phyloP scores from a whole-genome alignment of 1,140 invertebrate genomes.

The Zaprionus vittiger region DNA sequence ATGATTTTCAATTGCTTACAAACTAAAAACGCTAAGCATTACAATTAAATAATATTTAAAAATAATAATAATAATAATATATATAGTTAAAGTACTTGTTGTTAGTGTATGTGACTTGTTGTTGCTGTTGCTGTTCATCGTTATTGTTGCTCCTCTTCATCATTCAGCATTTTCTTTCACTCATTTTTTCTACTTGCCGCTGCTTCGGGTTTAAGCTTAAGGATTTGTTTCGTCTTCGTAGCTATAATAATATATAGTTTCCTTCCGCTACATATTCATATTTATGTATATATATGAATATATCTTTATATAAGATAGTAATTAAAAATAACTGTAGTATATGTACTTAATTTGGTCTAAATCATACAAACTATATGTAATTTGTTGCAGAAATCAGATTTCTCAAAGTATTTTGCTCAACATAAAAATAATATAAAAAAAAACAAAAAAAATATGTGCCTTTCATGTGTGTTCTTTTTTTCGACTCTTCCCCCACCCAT shows the following conservation, averaged over 20 bases:
- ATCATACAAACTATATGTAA: conserved; percentile 36
- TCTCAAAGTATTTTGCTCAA: conserved; percentile 59
- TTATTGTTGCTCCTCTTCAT: conserved; percentile 9
- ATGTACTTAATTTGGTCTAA: conserved; percentile 53
- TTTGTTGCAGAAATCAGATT: conserved; percentile 60
- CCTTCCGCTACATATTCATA: neutral
- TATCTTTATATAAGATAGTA: conserved; percentile 4
- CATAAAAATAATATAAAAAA: conserved; percentile 32
- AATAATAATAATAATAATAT: conserved; percentile 18
- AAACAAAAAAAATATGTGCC: conserved; percentile 25
- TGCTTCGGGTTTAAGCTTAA: conserved; percentile 21
- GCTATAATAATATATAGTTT: neutral
- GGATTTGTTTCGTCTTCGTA: neutral
- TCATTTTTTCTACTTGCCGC: conserved; percentile 5
- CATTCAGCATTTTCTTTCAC: conserved; percentile 28
- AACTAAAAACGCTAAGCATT: conserved; percentile 64
- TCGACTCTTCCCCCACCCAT: conserved; percentile 13
- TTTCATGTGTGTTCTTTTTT: conserved; percentile 12
- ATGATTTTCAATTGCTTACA: conserved; percentile 56
- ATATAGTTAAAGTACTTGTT: conserved; percentile 51
- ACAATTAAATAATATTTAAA: conserved; percentile 68
- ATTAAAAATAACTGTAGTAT: conserved; percentile 33
- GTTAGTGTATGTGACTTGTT: conserved; percentile 70
- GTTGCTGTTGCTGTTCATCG: conserved; percentile 50
- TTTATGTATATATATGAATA: conserved; percentile 17